Base-by-base conservation (phyloP, 2,797 vertebrate genomes). In the Clarias platycephalus region DNA sequence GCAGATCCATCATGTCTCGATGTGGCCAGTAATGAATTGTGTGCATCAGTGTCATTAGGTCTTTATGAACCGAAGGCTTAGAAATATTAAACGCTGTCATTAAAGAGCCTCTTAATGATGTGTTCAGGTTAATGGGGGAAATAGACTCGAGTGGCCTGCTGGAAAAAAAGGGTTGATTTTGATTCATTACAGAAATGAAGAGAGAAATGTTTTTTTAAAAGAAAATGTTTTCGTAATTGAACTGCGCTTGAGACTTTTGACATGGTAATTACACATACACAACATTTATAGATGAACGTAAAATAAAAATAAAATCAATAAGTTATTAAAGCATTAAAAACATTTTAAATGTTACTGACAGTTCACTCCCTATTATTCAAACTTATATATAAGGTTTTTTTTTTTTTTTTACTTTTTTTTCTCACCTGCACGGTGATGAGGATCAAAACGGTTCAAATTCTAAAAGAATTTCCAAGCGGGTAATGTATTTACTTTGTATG, bases 11-110 rank as follows among this genome's bases (percentile, higher is more conserved):
- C 91, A 90, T 94, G 92, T 87, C 86, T 84, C 86, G 89, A 67
- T 91, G 93, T 89, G 87, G 90, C 90, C 88, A 87, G 89, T 92
- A 90, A 93, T 91, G 87, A 93, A 84, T 90, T 87, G 90, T 89
- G 90, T 91, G 90, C 85, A 88, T 93, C 91, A 87, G 84, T 91
- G 90, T 92, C 90, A 93, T 92, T 92, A 92, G 85, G 89, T 88
- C 88, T 90, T 91, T 90, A 90, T 91, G 91, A 92, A 91, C 72
- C 90, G 78, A 90, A 89, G 86, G 90, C 89, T 84, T 85, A 86
- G 83, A 87, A 89, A 90, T 90, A 89, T 91, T 89, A 86, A 87
- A 75, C 82, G 85, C 85, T 89, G 88, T 72, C 88, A 86, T 90
- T 89, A 90, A 91, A 60, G 85, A 86, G 87, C 34, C 83, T 58